A percentile compares a stretch with the other conserved stretches of the same genome.
Conservation (phyloP, 1,140 invertebrate species). For the Drepana arcuata region DNA sequence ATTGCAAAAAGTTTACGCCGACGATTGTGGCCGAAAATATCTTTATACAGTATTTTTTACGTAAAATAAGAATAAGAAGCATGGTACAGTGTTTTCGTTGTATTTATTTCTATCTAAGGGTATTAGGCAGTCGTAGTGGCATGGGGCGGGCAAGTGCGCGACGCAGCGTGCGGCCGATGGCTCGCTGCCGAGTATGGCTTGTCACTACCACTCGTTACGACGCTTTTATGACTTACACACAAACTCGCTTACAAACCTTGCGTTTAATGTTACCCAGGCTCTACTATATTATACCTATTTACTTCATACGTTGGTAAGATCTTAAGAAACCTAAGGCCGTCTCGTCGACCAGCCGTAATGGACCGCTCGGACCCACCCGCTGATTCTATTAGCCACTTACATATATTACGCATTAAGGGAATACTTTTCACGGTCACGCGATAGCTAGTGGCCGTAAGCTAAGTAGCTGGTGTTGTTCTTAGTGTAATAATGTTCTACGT, state of each 20-base stretch:
- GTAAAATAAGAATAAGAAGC: too few relatives aligned
- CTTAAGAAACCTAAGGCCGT: slow-evolving; percentile 25
- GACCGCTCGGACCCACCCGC: slow-evolving; percentile 17
- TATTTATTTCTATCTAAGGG: too few relatives aligned
- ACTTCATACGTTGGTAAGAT: slow-evolving; percentile 51
- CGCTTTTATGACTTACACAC: slow-evolving; percentile 36
- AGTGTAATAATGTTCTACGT: too few relatives aligned
- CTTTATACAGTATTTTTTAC: too few relatives aligned
- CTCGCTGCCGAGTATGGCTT: slow-evolving; percentile 29
- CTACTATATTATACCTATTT: slow-evolving; percentile 26
- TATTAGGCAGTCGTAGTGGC: too few relatives aligned
- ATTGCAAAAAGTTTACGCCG: too few relatives aligned
- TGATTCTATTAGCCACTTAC: slow-evolving; percentile 33
- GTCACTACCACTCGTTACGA: slow-evolving; percentile 29
- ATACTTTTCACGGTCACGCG: slow-evolving; percentile 5
- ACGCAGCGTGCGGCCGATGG: slow-evolving; percentile 42
- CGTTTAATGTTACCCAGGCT: slow-evolving; percentile 36
- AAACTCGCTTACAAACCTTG: slow-evolving; percentile 33
- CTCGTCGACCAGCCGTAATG: slow-evolving; percentile 15
- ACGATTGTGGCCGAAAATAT: too few relatives aligned
- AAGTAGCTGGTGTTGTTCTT: too few relatives aligned
- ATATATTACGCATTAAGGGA: slow-evolving; percentile 22
- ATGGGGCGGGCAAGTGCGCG: too few relatives aligned
- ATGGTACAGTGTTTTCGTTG: too few relatives aligned
- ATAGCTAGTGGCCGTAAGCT: too few relatives aligned